These are phyloP conservation scores for Drosophila colorata DNA, from an alignment of 2,888 invertebrate species.

Conservation along the genomic window DNA sequence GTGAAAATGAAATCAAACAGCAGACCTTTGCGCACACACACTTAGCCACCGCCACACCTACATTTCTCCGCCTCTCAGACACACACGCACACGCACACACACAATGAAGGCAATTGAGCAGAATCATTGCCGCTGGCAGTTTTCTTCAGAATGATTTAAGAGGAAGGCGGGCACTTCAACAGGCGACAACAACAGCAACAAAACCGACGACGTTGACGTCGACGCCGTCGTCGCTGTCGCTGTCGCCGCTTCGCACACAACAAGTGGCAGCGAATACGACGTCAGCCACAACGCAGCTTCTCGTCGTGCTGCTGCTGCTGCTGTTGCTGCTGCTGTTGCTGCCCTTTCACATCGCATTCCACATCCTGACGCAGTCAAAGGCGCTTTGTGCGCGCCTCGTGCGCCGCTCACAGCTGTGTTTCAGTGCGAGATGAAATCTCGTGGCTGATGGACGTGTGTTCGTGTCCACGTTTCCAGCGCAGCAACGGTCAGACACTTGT, in stretches of 20 bases:
- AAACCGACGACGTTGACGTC: constrained; percentile 5
- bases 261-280: constrained; percentile 66
- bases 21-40: constrained; percentile 20
- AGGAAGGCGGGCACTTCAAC: constrained; percentile 51
- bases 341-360: constrained; percentile 54
- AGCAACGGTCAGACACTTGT: constrained; percentile 65
- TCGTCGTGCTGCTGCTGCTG: constrained; percentile 14
- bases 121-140: constrained; percentile 79
- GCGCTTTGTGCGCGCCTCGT: constrained; percentile 69
- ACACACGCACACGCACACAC: constrained; percentile 21
- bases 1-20: constrained; percentile 68
- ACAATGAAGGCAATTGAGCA: constrained; percentile 79
- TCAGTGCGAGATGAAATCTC: constrained; percentile 86
- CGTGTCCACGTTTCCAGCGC: constrained; percentile 58
- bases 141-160: constrained; percentile 50
- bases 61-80: constrained; percentile 4
- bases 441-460: constrained; percentile 85
- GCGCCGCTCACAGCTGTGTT: constrained; percentile 67
- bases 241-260: constrained; percentile 45
- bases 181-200: constrained; percentile 43
- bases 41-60: constrained; percentile 12
- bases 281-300: constrained; percentile 37
- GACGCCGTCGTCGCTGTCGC: constrained; percentile 4
- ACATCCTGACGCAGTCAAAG: constrained; percentile 62
- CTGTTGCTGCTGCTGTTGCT: constrained; percentile 30